phyloP scores from a whole-genome alignment of 1,140 invertebrate genomes.

The Drosophila murphyi region DNA sequence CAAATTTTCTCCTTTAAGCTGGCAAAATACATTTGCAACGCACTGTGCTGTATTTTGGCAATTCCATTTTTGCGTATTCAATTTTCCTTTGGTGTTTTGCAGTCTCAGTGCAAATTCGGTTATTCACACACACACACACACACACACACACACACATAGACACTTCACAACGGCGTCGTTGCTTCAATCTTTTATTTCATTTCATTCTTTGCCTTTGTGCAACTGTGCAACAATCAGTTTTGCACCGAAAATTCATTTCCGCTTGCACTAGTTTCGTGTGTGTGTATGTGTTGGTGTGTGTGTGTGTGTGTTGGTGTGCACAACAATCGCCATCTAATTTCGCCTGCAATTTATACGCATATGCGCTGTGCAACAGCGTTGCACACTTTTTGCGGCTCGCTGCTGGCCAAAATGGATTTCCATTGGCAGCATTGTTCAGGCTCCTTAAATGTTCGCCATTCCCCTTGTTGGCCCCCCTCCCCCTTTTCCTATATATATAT shows the following conservation, averaged over 20 bases:
- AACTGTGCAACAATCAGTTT: slow-evolving; percentile 78
- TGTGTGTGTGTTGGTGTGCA: slow-evolving; percentile 29
- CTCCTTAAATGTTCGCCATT: not conserved
- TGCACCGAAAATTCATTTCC: slow-evolving; percentile 79
- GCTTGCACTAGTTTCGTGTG: slow-evolving; percentile 51
- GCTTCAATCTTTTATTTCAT: slow-evolving; percentile 61
- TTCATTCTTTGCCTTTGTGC: slow-evolving; percentile 63
- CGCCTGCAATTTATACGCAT: slow-evolving; percentile 48
- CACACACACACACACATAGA: slow-evolving; percentile 5
- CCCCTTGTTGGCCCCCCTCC: too few species aligned
- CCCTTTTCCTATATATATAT: not conserved
- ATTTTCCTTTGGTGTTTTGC: slow-evolving; percentile 44
- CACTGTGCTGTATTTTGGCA: slow-evolving; percentile 49
- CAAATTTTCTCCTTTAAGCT: not conserved
- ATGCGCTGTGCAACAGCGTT: slow-evolving; percentile 30
- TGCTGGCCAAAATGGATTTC: slow-evolving; percentile 51
- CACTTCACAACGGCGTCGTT: not conserved
- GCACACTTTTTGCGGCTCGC: slow-evolving; percentile 36
- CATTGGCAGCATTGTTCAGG: slow-evolving; percentile 51
- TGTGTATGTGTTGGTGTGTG: slow-evolving; percentile 1
- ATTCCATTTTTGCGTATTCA: slow-evolving; percentile 57
- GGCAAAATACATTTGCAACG: not conserved
- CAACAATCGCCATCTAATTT: slow-evolving; percentile 69
- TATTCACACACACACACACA: slow-evolving; percentile 21
- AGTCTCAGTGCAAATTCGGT: slow-evolving; percentile 45